Evolutionary conservation across 2,888 invertebrate species (phyloP).

Genomic region (Agriotes lineatus): DNA sequence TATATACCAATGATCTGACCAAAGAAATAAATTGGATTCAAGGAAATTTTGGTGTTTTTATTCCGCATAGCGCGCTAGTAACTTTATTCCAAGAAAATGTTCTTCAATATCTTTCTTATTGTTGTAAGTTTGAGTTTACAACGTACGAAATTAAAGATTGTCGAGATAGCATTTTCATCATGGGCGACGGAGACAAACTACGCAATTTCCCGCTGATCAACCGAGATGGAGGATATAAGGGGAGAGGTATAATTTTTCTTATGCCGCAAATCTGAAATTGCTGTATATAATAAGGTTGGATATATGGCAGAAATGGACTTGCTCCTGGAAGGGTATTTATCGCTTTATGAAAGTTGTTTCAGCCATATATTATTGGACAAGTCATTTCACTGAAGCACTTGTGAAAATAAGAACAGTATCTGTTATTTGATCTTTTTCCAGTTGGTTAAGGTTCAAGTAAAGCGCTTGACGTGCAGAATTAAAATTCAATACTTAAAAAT

Average conservation of each 20-base stretch:
- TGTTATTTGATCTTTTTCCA: too few species aligned
- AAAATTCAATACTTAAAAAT: too few species aligned
- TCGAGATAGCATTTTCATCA: slow-evolving; percentile 73
- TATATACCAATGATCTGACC: slow-evolving; percentile 77
- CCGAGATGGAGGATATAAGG: slow-evolving; percentile 53
- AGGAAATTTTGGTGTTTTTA: slow-evolving; percentile 31
- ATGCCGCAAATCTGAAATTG: slow-evolving; percentile 63
- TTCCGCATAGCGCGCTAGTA: slow-evolving; percentile 16
- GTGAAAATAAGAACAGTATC: too few species aligned
- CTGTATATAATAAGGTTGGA: slow-evolving; percentile 62
- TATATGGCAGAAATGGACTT: slow-evolving; percentile 60
- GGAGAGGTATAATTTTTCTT: slow-evolving; percentile 62
- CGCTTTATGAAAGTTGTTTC: slow-evolving; percentile 33
- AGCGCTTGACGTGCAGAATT: too few species aligned
- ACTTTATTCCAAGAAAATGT: slow-evolving; percentile 48
- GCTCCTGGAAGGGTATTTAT: slow-evolving; percentile 50
- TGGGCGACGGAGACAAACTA: slow-evolving; percentile 64
- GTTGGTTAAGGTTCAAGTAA: too few species aligned
- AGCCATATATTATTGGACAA: neutral
- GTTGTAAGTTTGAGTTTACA: slow-evolving; percentile 62
- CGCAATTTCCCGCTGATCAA: slow-evolving; percentile 58
- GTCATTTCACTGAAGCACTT: too few species aligned
- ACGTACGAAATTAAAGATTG: slow-evolving; percentile 73
- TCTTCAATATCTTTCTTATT: slow-evolving; percentile 50
- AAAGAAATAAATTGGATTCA: slow-evolving; percentile 68